These are phyloP conservation scores for Sylvilagus floridanus DNA, from an alignment of 2,797 vertebrate genomes.

Conservation along the genomic window DNA sequence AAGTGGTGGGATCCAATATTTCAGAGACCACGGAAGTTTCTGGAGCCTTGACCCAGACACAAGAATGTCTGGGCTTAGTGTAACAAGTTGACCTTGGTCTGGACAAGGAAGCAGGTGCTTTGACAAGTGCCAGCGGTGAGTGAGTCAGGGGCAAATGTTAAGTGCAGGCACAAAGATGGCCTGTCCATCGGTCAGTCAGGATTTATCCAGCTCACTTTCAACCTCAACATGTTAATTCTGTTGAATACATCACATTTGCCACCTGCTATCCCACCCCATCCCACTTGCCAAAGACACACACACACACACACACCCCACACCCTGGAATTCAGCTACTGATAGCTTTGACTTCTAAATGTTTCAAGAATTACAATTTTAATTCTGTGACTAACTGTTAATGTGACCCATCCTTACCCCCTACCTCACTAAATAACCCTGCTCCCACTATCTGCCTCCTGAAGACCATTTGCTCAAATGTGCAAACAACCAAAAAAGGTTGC, in stretches of 20 bases:
- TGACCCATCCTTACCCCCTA: background rate
- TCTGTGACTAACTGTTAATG: background rate
- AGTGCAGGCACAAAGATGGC: background rate
- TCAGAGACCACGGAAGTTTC: background rate
- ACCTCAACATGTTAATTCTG: background rate
- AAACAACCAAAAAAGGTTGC: background rate
- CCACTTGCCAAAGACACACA: background rate
- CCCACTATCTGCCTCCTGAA: background rate
- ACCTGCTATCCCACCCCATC: background rate
- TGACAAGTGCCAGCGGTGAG: background rate
- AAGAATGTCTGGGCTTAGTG: background rate
- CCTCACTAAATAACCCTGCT: background rate
- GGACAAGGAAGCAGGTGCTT: too few species aligned
- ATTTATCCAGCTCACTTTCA: background rate
- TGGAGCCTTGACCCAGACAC: background rate
- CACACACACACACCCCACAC: background rate
- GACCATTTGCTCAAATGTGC: background rate
- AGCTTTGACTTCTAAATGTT: constrained; percentile 10
- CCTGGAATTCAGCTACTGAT: background rate
- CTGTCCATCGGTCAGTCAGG: background rate
- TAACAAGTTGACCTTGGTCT: background rate
- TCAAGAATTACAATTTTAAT: constrained; percentile 18
- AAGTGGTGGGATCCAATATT: background rate
- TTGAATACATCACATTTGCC: constrained; percentile 10
- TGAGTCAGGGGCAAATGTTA: background rate